Conservation (phyloP, 2,888 invertebrate genomes). For the Ophion ellenae region DNA sequence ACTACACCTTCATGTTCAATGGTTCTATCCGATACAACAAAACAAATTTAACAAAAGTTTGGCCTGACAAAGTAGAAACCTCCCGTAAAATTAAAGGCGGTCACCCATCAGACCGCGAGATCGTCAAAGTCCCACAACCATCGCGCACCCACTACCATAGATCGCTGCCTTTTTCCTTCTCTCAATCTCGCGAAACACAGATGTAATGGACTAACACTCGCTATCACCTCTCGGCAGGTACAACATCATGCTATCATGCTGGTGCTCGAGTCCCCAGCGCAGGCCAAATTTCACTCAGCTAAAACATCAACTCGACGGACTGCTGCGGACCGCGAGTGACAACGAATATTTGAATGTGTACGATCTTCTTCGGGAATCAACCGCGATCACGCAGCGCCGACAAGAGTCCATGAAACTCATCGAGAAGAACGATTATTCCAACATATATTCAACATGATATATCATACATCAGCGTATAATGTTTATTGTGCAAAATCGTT, state of each 20-base stretch:
- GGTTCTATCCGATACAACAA: no score
- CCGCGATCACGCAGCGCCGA: not conserved
- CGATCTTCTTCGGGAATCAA: conserved; percentile 62
- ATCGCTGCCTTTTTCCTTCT: not conserved
- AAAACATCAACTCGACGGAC: conserved; percentile 83
- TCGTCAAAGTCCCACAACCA: no score
- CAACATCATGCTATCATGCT: conserved; percentile 90
- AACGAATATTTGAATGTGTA: conserved; percentile 78
- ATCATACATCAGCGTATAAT: not conserved
- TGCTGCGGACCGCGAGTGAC: conserved; percentile 82
- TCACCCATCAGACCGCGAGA: no score
- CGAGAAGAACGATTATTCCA: conserved; percentile 43
- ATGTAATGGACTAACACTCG: not conserved
- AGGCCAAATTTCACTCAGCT: conserved; percentile 90
- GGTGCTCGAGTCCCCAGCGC: conserved; percentile 88
- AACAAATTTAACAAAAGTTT: no score
- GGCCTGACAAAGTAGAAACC: no score
- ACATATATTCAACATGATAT: conserved; percentile 34
- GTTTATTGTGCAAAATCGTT: conserved; percentile 74
- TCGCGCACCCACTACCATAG: no score
- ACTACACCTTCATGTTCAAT: no score
- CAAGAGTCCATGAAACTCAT: conserved; percentile 35
- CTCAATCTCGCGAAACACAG: not conserved
- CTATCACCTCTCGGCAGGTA: conserved; percentile 86
- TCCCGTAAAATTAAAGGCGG: no score